Conservation (phyloP, 2,113 vertebrate species). For the Etheostoma spectabile region DNA sequence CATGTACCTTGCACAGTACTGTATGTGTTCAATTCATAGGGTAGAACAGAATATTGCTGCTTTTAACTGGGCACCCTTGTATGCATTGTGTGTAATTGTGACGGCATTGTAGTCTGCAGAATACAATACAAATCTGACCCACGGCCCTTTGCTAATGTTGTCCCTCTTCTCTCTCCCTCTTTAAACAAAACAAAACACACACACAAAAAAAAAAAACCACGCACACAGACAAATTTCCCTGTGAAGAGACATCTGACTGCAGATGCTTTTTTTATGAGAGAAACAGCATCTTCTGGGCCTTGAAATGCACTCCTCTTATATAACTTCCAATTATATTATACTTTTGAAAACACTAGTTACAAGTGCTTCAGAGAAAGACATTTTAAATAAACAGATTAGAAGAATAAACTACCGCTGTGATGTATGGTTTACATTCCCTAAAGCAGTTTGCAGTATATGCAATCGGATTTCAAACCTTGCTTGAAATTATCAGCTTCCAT, state of each 20-base stretch:
- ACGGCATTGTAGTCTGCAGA: neutral
- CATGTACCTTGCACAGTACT: constrained; percentile 1
- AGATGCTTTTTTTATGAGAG: constrained; percentile 34
- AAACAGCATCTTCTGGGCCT: constrained; percentile 6
- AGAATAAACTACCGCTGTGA: constrained; percentile 25
- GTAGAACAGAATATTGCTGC: constrained; percentile 19
- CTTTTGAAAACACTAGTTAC: constrained; percentile 20
- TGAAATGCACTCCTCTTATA: constrained; percentile 35
- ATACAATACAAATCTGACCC: neutral
- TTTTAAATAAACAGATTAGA: constrained; percentile 54
- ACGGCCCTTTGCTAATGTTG: no score
- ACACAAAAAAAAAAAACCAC: no score
- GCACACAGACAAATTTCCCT: neutral
- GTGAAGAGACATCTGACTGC: neutral
- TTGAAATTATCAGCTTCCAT: constrained; percentile 33
- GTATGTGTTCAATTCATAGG: constrained; percentile 10
- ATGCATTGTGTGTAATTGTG: neutral
- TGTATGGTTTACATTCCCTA: constrained; percentile 25
- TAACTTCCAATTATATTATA: constrained; percentile 31
- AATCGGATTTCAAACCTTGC: constrained; percentile 52
- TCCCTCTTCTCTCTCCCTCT: no score
- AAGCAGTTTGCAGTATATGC: constrained; percentile 31
- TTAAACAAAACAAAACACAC: accelerated
- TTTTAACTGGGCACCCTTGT: neutral
- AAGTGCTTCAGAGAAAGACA: constrained; percentile 14